Conservation (phyloP, 2,113 vertebrate species). For the Gymnocephalus cernua region DNA sequence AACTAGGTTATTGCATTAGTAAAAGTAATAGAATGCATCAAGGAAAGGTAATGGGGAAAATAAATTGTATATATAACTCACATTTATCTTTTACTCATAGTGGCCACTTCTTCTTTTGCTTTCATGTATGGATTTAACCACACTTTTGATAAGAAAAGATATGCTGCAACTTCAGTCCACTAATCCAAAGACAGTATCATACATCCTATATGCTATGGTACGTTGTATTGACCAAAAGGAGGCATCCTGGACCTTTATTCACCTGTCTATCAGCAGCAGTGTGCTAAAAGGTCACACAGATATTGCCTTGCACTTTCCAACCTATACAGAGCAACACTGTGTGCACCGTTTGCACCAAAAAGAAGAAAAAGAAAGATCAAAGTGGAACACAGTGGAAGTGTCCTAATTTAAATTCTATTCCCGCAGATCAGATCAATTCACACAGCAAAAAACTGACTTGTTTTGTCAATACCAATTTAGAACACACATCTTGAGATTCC, state of each 20-base stretch:
- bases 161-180: neutral
- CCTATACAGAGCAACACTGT: neutral
- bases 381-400: neutral
- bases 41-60: constrained; percentile 1
- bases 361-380: neutral
- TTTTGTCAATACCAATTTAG: constrained; percentile 26
- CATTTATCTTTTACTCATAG: constrained; percentile 21
- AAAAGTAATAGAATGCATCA: constrained; percentile 31
- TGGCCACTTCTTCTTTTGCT: neutral
- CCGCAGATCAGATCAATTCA: constrained; percentile 29
- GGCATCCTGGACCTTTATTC: constrained; percentile 25
- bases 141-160: neutral
- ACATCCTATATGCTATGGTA: neutral
- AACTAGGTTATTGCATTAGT: constrained; percentile 33
- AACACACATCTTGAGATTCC: constrained; percentile 3
- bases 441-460: constrained; percentile 11
- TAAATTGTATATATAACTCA: neutral
- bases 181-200: neutral
- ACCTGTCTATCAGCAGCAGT: constrained; percentile 19
- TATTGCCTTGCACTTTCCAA: constrained; percentile 38
- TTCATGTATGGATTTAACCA: constrained; percentile 8
- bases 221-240: neutral
- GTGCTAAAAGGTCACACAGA: constrained; percentile 51
- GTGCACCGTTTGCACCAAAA: neutral
- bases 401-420: constrained; percentile 12